Conservation (phyloP, 2,797 vertebrate species). For the Echiichthys vipera region DNA sequence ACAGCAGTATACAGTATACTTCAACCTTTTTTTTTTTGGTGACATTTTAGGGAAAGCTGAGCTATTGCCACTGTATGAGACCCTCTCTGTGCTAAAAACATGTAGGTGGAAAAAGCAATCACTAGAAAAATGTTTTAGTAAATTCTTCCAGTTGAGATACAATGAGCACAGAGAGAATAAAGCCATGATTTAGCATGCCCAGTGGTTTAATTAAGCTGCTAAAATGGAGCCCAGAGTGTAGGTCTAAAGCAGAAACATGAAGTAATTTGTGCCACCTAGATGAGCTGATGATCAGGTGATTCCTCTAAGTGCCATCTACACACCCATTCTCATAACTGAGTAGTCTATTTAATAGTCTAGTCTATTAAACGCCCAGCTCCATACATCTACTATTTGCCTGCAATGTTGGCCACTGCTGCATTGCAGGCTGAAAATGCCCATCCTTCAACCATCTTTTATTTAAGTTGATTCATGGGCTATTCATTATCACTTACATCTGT, state of each 20-base stretch:
- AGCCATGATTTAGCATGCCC: constrained; percentile 18
- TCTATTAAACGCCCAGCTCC: constrained; percentile 19
- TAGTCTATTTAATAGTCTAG: constrained; percentile 28
- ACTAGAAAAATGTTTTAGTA: not conserved
- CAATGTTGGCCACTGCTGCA: constrained; percentile 20
- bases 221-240: constrained; percentile 4
- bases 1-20: too few relatives aligned
- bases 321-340: constrained; percentile 43
- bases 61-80: too few relatives aligned
- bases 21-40: not conserved
- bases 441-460: not conserved
- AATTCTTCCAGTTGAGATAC: constrained; percentile 24
- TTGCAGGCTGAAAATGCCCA: not conserved
- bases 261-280: constrained; percentile 49
- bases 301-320: constrained; percentile 43
- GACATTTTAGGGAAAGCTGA: too few relatives aligned
- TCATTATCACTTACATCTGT: not conserved
- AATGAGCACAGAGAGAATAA: constrained; percentile 15
- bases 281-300: constrained; percentile 58
- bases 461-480: not conserved
- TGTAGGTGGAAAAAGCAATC: constrained; percentile 1
- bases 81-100: not conserved
- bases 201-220: constrained; percentile 55
- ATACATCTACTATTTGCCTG: constrained; percentile 9
- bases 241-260: constrained; percentile 24